A percentile compares a stretch with the other conserved stretches of the same genome.
Evolutionary conservation across 2,888 invertebrate genomes (phyloP).

Genomic region (Baccha elongata): DNA sequence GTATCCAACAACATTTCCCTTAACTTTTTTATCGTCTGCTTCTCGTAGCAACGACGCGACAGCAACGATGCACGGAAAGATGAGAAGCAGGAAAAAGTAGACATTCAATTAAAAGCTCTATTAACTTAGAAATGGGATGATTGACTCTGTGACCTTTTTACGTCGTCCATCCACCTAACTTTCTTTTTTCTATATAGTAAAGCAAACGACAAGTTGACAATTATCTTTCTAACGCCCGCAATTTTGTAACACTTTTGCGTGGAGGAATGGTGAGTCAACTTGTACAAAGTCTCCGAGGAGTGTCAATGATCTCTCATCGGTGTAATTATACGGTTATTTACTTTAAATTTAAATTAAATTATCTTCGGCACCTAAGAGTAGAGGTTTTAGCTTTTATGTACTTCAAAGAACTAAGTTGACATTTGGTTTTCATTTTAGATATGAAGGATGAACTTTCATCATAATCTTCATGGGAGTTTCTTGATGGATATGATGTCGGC

Average conservation of each 20-base stretch:
- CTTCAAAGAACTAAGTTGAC: not conserved
- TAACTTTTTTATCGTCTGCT: slow-evolving; percentile 43
- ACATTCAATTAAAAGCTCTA: slow-evolving; percentile 58
- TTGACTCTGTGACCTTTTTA: slow-evolving; percentile 21
- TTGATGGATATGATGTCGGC: not conserved
- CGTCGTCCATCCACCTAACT: not conserved
- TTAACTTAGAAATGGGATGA: slow-evolving; percentile 44
- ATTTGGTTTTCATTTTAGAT: not conserved
- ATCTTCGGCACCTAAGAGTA: not conserved
- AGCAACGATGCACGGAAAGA: not conserved
- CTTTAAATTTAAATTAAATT: slow-evolving; percentile 8
- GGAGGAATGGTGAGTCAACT: not conserved
- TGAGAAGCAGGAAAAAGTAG: not conserved
- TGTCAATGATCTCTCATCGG: slow-evolving; percentile 20
- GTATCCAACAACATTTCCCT: slow-evolving; percentile 57
- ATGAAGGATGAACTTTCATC: slow-evolving; percentile 25
- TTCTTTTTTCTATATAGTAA: not conserved
- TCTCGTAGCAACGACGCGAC: not conserved
- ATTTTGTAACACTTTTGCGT: slow-evolving; percentile 16
- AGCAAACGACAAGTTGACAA: not conserved
- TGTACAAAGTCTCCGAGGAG: not conserved
- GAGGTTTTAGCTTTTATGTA: not conserved
- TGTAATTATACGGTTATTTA: not conserved
- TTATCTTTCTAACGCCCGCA: slow-evolving; percentile 4
- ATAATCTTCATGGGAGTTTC: not conserved